Evolutionary conservation across 1,140 invertebrate species (phyloP), one percentile per base, ranked within the genome.

Genomic region (Calephelis virginiensis): DNA sequence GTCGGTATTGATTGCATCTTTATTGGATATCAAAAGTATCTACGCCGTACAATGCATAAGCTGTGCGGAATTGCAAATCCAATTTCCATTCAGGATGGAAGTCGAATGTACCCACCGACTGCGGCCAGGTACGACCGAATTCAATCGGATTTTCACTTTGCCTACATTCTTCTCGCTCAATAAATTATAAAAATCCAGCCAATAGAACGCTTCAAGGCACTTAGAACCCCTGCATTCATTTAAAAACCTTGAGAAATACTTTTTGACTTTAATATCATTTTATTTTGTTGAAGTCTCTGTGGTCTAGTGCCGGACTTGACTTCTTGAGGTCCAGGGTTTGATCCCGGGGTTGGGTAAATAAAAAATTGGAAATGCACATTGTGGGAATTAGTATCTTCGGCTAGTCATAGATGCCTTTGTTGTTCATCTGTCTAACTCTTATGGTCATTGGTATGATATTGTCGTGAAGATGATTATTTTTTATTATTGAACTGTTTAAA

Each of bases 121-220:
- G 80, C 76, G 84, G 84, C 73, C 73, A 82, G 78, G 80, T 80
- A 81, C 73, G 53, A 56, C 50, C 17, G 71, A 81, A 70, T 82
- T 81, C 81, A 82, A 86, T 81, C 77, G 70, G 74, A 83, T 85
- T 85, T 82, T 75, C 72, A 81, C 74, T 59, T 82, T 79, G 71
- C 77, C 76, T 83, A 77, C 74, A 73, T 83, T 78, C 72, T 78
- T 76, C 61, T 66, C 38, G 65, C 59, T 73, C 67, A 56, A 77
- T 80, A 80, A 80, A 79, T 78, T 78, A 80, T 75, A 59, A 59
- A 59, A 59, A 59, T 59, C 28, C 53, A 8, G 28, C 53, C 28
- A 59, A 59, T 59, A 59, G 28, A 59, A 59, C 8, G 53, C 53
- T 59, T 59, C 17, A 59, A 59, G 11, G 8, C 28, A 59, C 53